Evolutionary conservation across 2,797 vertebrate species (phyloP).

Genomic region (Poecilia wingei): DNA sequence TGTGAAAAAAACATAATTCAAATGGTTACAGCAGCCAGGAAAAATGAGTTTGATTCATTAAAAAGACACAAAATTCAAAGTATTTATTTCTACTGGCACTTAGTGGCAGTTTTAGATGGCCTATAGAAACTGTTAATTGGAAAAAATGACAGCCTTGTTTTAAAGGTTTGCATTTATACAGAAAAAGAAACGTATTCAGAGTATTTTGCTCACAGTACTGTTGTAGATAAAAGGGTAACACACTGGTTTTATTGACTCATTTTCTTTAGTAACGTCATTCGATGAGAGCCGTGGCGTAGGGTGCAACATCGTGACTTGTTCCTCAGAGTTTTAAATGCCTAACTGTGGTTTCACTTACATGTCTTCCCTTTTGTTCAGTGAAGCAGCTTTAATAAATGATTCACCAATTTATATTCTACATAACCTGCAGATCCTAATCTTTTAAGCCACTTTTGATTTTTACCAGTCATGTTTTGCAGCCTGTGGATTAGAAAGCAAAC

Average conservation of each 20-base stretch:
- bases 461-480: background rate
- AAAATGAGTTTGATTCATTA: background rate
- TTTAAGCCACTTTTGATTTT: constrained; percentile 4
- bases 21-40: background rate
- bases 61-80: background rate
- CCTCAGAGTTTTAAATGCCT: background rate
- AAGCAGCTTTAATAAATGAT: background rate
- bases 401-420: background rate
- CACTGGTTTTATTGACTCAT: background rate
- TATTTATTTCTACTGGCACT: constrained; percentile 23
- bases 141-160: constrained; percentile 20
- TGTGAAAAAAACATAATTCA: background rate
- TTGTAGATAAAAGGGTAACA: background rate
- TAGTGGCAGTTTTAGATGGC: constrained; percentile 26
- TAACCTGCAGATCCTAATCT: background rate
- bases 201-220: background rate
- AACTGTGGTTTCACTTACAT: background rate
- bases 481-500: background rate
- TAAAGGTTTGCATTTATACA: constrained; percentile 26
- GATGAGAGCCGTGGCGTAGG: background rate
- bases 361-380: background rate
- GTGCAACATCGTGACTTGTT: background rate
- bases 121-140: constrained; percentile 47
- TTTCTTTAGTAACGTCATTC: background rate
- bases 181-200: no score